phyloP scores from a whole-genome alignment of 2,113 vertebrate species.

The Gallinago paraguaiae region DNA sequence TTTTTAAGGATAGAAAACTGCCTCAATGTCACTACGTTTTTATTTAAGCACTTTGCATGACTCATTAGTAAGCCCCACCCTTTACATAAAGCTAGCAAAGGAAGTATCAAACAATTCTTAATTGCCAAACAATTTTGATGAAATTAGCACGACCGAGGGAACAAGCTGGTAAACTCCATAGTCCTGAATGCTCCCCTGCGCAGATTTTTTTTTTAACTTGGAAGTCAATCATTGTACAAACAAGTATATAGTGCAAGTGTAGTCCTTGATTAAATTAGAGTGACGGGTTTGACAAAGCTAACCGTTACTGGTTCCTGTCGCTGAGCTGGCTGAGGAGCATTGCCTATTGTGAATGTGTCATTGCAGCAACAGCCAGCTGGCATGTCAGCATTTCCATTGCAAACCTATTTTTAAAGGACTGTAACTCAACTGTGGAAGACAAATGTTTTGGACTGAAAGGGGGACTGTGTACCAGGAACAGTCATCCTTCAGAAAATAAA shows the following conservation, averaged over 20 bases:
- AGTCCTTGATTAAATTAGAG: background rate
- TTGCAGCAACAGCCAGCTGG: constrained; percentile 24
- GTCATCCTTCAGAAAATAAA: background rate
- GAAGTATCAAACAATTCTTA: background rate
- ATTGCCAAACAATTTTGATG: background rate
- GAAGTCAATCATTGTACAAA: background rate
- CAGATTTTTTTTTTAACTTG: background rate
- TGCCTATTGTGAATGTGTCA: constrained; percentile 8
- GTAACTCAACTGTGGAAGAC: background rate
- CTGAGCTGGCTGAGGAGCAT: background rate
- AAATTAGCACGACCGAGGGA: background rate
- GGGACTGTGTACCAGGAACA: background rate
- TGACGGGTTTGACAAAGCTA: background rate
- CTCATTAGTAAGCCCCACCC: background rate
- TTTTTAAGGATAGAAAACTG: background rate
- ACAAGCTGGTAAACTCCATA: background rate
- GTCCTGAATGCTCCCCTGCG: background rate
- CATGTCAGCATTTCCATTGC: constrained; percentile 1
- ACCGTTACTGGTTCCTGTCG: background rate
- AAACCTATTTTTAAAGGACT: constrained; percentile 45
- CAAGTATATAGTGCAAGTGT: background rate
- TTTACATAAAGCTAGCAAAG: background rate
- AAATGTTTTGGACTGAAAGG: background rate
- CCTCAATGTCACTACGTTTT: background rate
- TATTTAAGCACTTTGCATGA: background rate